Conservation (phyloP, 37 sponge, comb jelly and placozoan species). For the Theonella swinhoei region DNA sequence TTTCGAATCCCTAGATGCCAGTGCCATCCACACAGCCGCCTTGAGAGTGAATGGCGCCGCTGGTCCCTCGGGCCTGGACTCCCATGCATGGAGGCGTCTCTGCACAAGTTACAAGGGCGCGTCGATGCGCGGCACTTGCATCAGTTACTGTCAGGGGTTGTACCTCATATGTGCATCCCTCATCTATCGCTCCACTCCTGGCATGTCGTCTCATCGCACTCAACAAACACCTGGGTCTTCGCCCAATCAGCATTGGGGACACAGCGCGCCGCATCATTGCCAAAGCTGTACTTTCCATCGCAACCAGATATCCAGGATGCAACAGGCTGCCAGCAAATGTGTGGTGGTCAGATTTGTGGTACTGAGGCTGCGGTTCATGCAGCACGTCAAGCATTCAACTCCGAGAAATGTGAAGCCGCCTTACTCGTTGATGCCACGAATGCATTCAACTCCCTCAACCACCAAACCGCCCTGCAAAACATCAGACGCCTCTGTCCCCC, state of each 20-base stretch:
- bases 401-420: neutral
- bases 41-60: neutral
- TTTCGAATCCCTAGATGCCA: neutral
- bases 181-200: neutral
- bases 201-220: slow-evolving; percentile 11
- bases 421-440: too few relatives aligned
- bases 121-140: too few relatives aligned
- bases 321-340: slow-evolving; percentile 5
- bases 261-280: slow-evolving; percentile 13
- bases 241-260: slow-evolving; percentile 23
- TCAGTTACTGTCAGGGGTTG: too few relatives aligned
- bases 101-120: neutral
- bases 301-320: neutral
- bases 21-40: neutral
- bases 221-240: slow-evolving; percentile 11
- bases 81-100: neutral
- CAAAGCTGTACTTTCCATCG: neutral
- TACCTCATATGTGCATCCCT: too few relatives aligned
- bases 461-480: too few relatives aligned
- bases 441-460: too few relatives aligned
- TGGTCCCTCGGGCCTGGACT: neutral
- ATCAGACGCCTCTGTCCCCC: too few relatives aligned
- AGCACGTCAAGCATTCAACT: neutral
- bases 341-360: slow-evolving; percentile 3
- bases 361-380: neutral